These are phyloP conservation scores for Drosophila subsilvestris DNA, from an alignment of 2,888 invertebrate species.

Conservation along the genomic window DNA sequence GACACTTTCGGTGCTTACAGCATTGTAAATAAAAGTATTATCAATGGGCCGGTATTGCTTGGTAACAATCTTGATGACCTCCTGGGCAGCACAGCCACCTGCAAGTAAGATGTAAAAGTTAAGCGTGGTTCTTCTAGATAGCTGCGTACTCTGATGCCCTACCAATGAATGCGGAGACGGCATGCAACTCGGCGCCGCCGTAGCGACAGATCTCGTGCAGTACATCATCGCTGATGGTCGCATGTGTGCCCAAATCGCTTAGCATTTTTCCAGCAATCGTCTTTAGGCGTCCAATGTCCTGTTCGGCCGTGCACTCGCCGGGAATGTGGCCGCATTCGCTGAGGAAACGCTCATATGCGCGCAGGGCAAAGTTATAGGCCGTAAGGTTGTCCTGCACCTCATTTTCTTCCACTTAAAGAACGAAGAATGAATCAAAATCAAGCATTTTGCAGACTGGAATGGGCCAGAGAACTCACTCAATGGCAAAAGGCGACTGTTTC, in stretches of 20 bases:
- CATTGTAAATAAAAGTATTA: constrained; percentile 98
- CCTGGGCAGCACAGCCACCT: constrained; percentile 97
- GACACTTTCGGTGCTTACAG: constrained; percentile 93
- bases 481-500: constrained; percentile 86
- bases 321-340: constrained; percentile 95
- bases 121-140: too few relatives aligned
- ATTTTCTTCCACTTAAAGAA: constrained; percentile 86
- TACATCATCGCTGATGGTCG: constrained; percentile 94
- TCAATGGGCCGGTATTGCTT: constrained; percentile 98
- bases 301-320: constrained; percentile 94
- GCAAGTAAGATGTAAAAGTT: background rate
- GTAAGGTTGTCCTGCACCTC: constrained; percentile 94
- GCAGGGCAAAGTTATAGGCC: constrained; percentile 94
- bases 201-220: constrained; percentile 98
- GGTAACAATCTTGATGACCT: constrained; percentile 97
- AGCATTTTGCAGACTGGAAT: background rate
- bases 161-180: constrained; percentile 95
- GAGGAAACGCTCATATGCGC: constrained; percentile 96
- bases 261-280: constrained; percentile 89
- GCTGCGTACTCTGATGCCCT: constrained; percentile 35
- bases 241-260: constrained; percentile 92
- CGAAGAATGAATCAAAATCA: background rate
- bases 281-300: constrained; percentile 95
- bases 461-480: constrained; percentile 83
- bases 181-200: constrained; percentile 97